A percentile compares a stretch with the other conserved stretches of the same genome.
These are phyloP conservation scores for Oenanthe oenanthe DNA, from an alignment of 2,113 vertebrate species.

Conservation along the genomic window DNA sequence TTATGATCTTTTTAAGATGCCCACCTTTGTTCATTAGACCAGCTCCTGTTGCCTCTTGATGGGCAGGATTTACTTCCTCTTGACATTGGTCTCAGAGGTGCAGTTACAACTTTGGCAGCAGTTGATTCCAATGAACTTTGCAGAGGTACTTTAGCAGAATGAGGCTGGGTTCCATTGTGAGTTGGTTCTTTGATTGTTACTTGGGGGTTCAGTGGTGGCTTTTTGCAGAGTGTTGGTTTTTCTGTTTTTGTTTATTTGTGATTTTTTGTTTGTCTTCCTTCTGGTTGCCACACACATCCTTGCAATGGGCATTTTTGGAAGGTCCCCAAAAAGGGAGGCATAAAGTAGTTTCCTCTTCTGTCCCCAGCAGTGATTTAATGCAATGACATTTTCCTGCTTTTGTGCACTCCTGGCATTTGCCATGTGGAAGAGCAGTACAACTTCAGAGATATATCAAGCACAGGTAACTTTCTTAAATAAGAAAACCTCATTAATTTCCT, in stretches of 20 bases:
- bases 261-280: no score
- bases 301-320: neutral
- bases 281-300: fast-evolving
- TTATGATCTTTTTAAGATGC: neutral
- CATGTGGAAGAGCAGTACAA: neutral
- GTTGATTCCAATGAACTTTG: neutral
- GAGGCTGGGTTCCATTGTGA: neutral
- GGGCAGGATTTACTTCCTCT: neutral
- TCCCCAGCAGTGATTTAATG: neutral
- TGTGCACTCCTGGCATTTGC: neutral
- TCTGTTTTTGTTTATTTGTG: fast-evolving
- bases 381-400: neutral
- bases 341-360: neutral
- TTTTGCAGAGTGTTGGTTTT: neutral
- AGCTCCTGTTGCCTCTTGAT: neutral
- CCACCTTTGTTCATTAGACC: conserved; percentile 5
- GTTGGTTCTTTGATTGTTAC: neutral
- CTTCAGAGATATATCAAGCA: neutral
- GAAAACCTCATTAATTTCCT: neutral
- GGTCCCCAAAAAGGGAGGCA: neutral
- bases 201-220: neutral
- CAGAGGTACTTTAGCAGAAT: neutral
- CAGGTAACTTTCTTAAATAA: neutral
- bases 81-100: neutral
- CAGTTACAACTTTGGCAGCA: neutral